Conservation (phyloP, 2,888 invertebrate species). For the Microctonus brassicae region DNA sequence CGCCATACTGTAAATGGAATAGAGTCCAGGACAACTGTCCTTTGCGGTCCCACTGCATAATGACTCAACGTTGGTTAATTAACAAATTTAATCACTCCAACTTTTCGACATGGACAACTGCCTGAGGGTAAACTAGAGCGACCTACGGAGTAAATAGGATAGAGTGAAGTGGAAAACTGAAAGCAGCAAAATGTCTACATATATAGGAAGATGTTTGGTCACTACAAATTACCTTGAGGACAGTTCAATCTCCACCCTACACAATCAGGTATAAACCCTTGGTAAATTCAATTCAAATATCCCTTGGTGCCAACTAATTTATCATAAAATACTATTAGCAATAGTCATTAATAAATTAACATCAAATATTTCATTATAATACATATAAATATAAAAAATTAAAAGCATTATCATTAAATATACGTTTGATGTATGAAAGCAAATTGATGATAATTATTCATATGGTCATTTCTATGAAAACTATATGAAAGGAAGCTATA, state of each 20-base stretch:
- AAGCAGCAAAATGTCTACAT: not conserved
- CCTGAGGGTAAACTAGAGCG: slow-evolving; percentile 4
- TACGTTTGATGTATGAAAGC: too few relatives aligned
- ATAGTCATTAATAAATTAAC: not conserved
- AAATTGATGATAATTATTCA: not conserved
- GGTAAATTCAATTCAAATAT: slow-evolving; percentile 4
- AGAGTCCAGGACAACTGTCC: slow-evolving; percentile 6
- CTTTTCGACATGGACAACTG: slow-evolving; percentile 8
- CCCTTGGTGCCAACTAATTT: slow-evolving; percentile 3
- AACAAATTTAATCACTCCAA: slow-evolving; percentile 20
- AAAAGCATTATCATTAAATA: too few relatives aligned
- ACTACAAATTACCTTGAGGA: slow-evolving; percentile 1
- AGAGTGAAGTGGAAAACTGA: not conserved
- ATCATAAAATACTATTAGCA: not conserved
- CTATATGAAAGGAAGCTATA: not conserved
- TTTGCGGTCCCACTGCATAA: slow-evolving; percentile 20
- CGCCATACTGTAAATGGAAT: not conserved
- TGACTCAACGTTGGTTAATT: slow-evolving; percentile 25
- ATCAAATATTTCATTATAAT: too few relatives aligned
- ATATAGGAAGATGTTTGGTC: not conserved
- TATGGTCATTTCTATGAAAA: not conserved
- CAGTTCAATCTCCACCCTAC: slow-evolving; percentile 8
- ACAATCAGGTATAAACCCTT: not conserved
- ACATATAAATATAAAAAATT: too few relatives aligned
- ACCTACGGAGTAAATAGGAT: not conserved